phyloP scores from a whole-genome alignment of 1,140 invertebrate genomes.

The Pseudachorutes palmiensis region DNA sequence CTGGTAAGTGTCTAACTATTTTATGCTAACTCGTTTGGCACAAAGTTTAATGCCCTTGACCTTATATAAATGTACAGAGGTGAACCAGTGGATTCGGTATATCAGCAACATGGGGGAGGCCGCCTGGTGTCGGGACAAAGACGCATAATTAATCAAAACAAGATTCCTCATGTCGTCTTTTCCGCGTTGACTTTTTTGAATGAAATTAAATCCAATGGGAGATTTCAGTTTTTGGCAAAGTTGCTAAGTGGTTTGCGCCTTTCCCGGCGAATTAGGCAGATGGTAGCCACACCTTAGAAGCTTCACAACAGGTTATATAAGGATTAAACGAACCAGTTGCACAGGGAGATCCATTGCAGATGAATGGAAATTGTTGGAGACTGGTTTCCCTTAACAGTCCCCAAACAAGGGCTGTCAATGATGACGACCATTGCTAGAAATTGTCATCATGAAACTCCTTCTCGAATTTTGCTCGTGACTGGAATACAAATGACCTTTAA shows the following conservation, averaged over 20 bases:
- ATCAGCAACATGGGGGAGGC: constrained; percentile 30
- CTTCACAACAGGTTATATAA: too few relatives aligned
- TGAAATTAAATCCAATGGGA: background rate
- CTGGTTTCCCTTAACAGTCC: too few relatives aligned
- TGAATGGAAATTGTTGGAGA: background rate
- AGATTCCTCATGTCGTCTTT: too few relatives aligned
- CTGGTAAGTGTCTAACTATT: constrained; percentile 23
- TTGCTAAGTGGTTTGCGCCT: background rate
- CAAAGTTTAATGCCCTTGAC: background rate
- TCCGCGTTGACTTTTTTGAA: background rate
- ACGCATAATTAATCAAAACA: background rate
- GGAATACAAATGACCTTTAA: constrained; percentile 31
- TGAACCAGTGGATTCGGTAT: constrained; percentile 35
- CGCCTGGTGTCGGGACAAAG: constrained; percentile 28
- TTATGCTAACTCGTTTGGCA: too few relatives aligned
- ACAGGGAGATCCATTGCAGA: too few relatives aligned
- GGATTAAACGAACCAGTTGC: too few relatives aligned
- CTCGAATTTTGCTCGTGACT: constrained; percentile 29
- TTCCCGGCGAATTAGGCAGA: background rate
- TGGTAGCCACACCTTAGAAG: background rate
- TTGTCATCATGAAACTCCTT: background rate
- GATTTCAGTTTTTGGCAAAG: too few relatives aligned
- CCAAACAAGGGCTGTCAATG: too few relatives aligned
- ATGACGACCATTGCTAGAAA: background rate
- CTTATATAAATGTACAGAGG: constrained; percentile 19